These are phyloP conservation scores for Hofmannophila pseudospretella DNA, from an alignment of 2,888 invertebrate species.

Conservation along the genomic window DNA sequence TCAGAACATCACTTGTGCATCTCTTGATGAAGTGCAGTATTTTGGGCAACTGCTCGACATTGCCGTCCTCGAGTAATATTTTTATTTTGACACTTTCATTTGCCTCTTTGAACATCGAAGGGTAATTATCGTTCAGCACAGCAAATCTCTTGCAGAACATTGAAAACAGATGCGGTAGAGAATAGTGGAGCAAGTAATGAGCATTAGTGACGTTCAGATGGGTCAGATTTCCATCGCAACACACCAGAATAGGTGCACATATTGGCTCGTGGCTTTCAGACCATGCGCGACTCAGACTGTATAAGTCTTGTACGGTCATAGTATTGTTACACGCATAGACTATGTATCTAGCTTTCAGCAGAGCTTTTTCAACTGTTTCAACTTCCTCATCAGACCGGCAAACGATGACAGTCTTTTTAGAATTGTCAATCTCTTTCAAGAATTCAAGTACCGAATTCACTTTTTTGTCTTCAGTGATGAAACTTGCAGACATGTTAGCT, in stretches of 20 bases:
- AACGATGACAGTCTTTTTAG: conserved; percentile 79
- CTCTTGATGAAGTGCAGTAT: conserved; percentile 77
- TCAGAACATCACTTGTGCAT: conserved; percentile 54
- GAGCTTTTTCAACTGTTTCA: conserved; percentile 37
- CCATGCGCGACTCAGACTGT: conserved; percentile 54
- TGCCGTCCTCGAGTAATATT: conserved; percentile 78
- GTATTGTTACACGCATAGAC: conserved; percentile 47
- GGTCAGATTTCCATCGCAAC: conserved; percentile 82
- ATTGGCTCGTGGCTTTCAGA: conserved; percentile 53
- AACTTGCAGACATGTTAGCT: conserved; percentile 54
- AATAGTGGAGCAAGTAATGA: conserved; percentile 83
- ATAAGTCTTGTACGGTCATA: conserved; percentile 58
- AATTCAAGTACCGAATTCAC: conserved; percentile 60
- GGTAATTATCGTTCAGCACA: conserved; percentile 80
- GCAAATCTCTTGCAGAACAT: conserved; percentile 84
- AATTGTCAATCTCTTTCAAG: conserved; percentile 55
- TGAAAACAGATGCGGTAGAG: conserved; percentile 81
- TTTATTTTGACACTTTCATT: conserved; percentile 52
- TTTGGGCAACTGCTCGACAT: conserved; percentile 78
- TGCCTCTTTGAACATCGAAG: conserved; percentile 45
- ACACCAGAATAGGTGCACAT: conserved; percentile 77
- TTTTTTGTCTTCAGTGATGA: conserved; percentile 60
- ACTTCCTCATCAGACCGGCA: conserved; percentile 79
- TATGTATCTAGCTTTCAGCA: conserved; percentile 32
- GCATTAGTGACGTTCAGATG: conserved; percentile 82